A percentile compares a stretch with the other conserved stretches of the same genome.
Conservation (phyloP, 2,113 vertebrate genomes). For the Speoplatyrhinus poulsoni region DNA sequence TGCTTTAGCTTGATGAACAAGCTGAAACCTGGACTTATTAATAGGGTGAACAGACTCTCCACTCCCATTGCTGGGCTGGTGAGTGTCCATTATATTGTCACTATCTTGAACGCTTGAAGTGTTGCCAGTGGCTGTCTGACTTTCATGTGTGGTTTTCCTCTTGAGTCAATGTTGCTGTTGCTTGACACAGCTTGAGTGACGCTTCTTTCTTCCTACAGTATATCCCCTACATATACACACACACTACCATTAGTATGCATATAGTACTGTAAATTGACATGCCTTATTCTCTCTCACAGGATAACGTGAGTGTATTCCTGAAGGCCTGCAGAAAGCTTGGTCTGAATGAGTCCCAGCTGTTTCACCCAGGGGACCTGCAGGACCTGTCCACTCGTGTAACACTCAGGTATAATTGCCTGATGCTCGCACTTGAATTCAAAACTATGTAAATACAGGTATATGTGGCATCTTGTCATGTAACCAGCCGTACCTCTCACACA, state of each 20-base stretch:
- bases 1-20: conserved; percentile 87
- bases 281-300: conserved; percentile 74
- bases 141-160: conserved; percentile 57
- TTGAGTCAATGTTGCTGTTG: conserved; percentile 2
- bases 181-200: background rate
- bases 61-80: conserved; percentile 97
- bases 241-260: too few relatives aligned
- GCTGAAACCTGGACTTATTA: conserved; percentile 90
- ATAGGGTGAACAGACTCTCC: conserved; percentile 88
- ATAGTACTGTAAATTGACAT: too few relatives aligned
- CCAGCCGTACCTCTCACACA: too few relatives aligned
- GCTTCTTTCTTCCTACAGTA: background rate
- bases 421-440: background rate
- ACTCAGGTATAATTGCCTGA: conserved; percentile 79
- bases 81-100: conserved; percentile 49
- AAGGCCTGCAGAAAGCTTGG: conserved; percentile 93
- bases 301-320: conserved; percentile 96
- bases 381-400: conserved; percentile 94
- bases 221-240: background rate
- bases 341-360: conserved; percentile 95
- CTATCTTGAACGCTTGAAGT: background rate
- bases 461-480: too few relatives aligned
- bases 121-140: conserved; percentile 64
- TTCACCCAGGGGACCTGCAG: conserved; percentile 96
- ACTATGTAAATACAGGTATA: too few relatives aligned